Evolutionary conservation across 2,888 invertebrate species (phyloP).

Genomic region (Acrobeloides nanus): DNA sequence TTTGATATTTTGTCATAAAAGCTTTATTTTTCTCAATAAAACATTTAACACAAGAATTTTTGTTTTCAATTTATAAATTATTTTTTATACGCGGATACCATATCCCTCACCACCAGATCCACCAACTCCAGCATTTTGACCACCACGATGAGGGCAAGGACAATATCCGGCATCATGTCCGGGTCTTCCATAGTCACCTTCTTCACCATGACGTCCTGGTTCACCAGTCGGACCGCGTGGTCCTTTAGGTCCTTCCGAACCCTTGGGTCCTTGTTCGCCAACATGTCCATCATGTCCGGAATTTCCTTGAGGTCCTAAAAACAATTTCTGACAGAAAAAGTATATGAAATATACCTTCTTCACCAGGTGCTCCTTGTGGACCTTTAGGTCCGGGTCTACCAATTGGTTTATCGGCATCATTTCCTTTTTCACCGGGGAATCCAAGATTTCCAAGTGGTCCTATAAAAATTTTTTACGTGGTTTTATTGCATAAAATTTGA

Average conservation of each 20-base stretch:
- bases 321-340: not conserved
- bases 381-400: constrained; percentile 18
- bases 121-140: no score
- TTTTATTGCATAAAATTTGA: no score
- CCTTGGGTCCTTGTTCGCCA: not conserved
- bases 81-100: no score
- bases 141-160: no score
- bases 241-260: constrained; percentile 9
- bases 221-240: constrained; percentile 27
- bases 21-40: no score
- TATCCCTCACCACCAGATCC: no score
- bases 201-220: constrained; percentile 36
- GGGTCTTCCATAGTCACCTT: no score
- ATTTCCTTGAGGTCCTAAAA: constrained; percentile 1
- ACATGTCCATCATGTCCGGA: constrained; percentile 4
- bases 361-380: constrained; percentile 5
- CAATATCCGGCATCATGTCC: constrained; percentile 51
- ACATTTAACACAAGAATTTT: no score
- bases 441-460: constrained; percentile 13
- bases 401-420: constrained; percentile 16
- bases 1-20: no score
- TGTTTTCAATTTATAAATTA: no score
- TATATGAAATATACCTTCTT: not conserved
- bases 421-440: constrained; percentile 14
- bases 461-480: no score